phyloP scores from a whole-genome alignment of 2,888 invertebrate genomes.

The Rhorus exstirpatorius region DNA sequence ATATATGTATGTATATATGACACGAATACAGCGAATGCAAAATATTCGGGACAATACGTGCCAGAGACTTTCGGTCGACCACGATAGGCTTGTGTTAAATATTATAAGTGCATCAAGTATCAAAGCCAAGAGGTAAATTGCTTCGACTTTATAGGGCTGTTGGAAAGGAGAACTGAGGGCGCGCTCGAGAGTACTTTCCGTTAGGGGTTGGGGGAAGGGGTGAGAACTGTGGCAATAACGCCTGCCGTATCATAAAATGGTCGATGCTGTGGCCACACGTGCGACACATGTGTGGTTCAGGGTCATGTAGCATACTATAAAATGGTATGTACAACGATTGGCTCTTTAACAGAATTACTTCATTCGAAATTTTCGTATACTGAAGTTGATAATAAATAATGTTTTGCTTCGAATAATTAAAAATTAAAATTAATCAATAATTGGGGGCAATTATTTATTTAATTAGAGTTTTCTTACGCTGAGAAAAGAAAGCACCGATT shows the following conservation, averaged over 20 bases:
- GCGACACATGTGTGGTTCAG: constrained; percentile 2
- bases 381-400: too few relatives aligned
- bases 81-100: constrained; percentile 55
- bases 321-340: constrained; percentile 5
- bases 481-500: too few relatives aligned
- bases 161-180: constrained; percentile 19
- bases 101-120: constrained; percentile 72
- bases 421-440: background rate
- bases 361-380: background rate
- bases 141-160: constrained; percentile 46
- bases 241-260: constrained; percentile 22
- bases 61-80: constrained; percentile 44
- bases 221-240: constrained; percentile 2
- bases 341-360: background rate
- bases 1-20: background rate
- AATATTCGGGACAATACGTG: too few relatives aligned
- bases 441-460: too few relatives aligned
- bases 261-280: constrained; percentile 17
- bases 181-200: constrained; percentile 9
- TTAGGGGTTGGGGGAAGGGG: background rate
- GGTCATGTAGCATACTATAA: constrained; percentile 3
- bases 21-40: too few relatives aligned
- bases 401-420: background rate
- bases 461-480: too few relatives aligned
- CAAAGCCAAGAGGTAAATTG: constrained; percentile 67